Base-by-base conservation (phyloP, 2,888 invertebrate genomes). In the Tethea ocularis region DNA sequence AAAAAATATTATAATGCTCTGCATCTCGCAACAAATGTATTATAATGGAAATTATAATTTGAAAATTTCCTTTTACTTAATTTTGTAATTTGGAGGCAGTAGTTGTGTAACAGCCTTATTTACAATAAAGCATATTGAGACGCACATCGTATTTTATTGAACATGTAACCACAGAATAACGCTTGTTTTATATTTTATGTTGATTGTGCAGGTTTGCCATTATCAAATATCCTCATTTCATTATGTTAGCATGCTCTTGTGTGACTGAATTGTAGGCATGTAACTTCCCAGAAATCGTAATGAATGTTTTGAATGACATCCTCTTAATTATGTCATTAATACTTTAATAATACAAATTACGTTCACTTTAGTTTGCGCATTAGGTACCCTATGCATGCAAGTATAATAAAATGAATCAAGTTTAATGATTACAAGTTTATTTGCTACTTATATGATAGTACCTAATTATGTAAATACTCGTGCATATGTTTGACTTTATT, bases 121-220 rank as follows among this genome's bases (percentile, higher is more conserved):
- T 89, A 82, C 86, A 91, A 92, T 92, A 93, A 93, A 93, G 83
- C 82, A 87, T 92, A 89, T 89, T 89, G 84, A 87, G 81, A 87
- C 87, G 83, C 81, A 86, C 78, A 74, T 66, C 75, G 91, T 88
- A 90, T 93, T 92, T 93, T 87, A 91, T 93, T 93, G 79, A 74
- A 79, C 63, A 71, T 65, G 59, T 71, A 67, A 74, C 77, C 79
- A 80, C 75, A 77, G 65, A 66, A 63, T 75, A 61, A 68, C 75
- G 80, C 80, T 82, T 84, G 71, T 80, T 86, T 83, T 75, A 64
- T 6, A 72, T 83, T 86, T 87, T 84, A 66, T 84, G 86, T 91
- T 91, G 75, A 82, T 91, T 91, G 93, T 93, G 89, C 84, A 91
- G 91, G 93, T 93, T 93, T 93, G 93, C 93, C 93, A 91, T 83